Conservation (phyloP, 37 sponge, comb jelly and placozoan species). For the Spongilla lacustris region DNA sequence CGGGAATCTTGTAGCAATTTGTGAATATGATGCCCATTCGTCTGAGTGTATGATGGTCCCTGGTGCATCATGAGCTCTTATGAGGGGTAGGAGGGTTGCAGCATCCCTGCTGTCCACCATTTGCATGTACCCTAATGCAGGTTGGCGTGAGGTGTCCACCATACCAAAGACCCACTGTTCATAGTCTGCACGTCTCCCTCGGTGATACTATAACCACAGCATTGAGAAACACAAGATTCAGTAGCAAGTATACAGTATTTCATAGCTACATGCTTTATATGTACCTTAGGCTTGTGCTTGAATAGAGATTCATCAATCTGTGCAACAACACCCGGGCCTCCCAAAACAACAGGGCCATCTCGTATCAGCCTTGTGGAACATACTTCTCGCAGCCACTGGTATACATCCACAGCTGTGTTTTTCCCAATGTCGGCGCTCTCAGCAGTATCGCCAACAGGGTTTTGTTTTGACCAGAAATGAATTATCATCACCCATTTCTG, state of each 20-base stretch:
- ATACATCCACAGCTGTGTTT: constrained; percentile 51
- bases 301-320: constrained; percentile 74
- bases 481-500: constrained; percentile 64
- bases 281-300: too few species aligned
- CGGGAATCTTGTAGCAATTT: too few species aligned
- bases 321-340: constrained; percentile 43
- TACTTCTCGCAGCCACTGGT: constrained; percentile 56
- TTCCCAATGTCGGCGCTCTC: constrained; percentile 40
- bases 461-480: constrained; percentile 50
- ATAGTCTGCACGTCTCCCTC: too few species aligned
- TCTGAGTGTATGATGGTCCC: too few species aligned
- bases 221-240: constrained; percentile 67
- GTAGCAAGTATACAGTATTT: too few species aligned
- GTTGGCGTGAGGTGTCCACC: too few species aligned
- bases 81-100: too few species aligned
- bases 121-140: too few species aligned
- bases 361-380: constrained; percentile 28
- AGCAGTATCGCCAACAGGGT: constrained; percentile 30
- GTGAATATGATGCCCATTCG: constrained; percentile 68
- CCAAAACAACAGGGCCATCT: constrained; percentile 9
- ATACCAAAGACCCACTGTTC: too few species aligned
- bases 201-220: constrained; percentile 29
- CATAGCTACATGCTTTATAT: constrained; percentile 55
- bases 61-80: too few species aligned
- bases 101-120: too few species aligned